Evolutionary conservation across 2,888 invertebrate genomes (phyloP).

Genomic region (Tachystola acroxantha): DNA sequence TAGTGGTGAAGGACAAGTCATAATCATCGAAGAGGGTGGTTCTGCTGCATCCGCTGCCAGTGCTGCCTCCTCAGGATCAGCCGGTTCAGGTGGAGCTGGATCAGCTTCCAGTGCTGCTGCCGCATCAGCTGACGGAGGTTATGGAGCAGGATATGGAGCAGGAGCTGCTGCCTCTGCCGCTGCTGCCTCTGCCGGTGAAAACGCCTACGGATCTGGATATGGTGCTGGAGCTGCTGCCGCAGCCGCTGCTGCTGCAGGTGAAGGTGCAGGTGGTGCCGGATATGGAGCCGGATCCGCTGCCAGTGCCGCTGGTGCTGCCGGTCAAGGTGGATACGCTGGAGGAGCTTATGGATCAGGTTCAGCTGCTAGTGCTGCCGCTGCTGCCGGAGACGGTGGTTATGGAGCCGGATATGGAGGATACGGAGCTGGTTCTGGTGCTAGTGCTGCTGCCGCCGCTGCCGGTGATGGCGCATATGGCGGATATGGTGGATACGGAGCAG

Average conservation of each 20-base stretch:
- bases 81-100: background rate
- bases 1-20: background rate
- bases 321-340: background rate
- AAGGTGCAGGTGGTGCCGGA: too few relatives aligned
- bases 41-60: background rate
- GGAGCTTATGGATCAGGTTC: background rate
- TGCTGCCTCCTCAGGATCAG: background rate
- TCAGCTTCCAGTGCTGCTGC: background rate
- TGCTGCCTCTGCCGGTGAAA: background rate
- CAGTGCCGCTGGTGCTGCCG: background rate
- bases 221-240: too few relatives aligned
- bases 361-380: slow-evolving; percentile 2
- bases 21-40: too few relatives aligned
- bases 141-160: slow-evolving; percentile 2
- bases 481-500: background rate
- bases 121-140: too few relatives aligned
- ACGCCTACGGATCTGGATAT: slow-evolving; percentile 1
- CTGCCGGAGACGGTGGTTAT: slow-evolving; percentile 1
- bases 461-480: background rate
- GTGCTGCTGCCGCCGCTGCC: slow-evolving; percentile 3
- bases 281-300: background rate
- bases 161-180: too few relatives aligned
- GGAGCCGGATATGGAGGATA: slow-evolving; percentile 5
- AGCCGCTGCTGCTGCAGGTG: too few relatives aligned
- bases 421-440: background rate